phyloP scores from a whole-genome alignment of 1,140 invertebrate species.

The Gonatopus flavifemur region DNA sequence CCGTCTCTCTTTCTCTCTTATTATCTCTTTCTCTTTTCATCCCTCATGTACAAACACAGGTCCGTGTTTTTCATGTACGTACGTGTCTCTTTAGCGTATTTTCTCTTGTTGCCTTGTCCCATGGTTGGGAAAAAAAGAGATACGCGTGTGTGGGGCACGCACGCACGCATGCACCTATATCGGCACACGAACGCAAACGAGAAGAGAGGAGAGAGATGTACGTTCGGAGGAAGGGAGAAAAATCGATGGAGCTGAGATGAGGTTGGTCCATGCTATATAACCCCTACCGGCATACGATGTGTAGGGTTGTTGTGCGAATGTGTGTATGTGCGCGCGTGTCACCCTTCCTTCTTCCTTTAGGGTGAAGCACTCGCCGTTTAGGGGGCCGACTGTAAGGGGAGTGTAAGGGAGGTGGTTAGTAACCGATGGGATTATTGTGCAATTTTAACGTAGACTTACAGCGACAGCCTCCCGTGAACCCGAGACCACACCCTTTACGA shows the following conservation, averaged over 20 bases:
- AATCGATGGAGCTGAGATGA: slow-evolving; percentile 49
- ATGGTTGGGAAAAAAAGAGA: not conserved
- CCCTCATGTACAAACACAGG: not conserved
- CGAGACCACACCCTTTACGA: too few relatives aligned
- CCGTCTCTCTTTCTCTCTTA: slow-evolving; percentile 19
- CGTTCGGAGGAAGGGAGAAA: slow-evolving; percentile 42
- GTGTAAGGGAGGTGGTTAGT: too few relatives aligned
- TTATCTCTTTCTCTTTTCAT: slow-evolving; percentile 18
- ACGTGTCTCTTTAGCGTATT: slow-evolving; percentile 15
- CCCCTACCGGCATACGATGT: too few relatives aligned
- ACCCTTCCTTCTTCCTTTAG: too few relatives aligned
- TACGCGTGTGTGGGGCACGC: not conserved
- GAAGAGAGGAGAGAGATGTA: slow-evolving; percentile 25
- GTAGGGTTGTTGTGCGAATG: too few relatives aligned
- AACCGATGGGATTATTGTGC: too few relatives aligned
- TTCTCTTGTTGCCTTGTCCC: slow-evolving; percentile 16
- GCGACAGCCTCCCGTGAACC: too few relatives aligned
- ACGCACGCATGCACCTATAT: not conserved
- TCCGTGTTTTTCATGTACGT: slow-evolving; percentile 7
- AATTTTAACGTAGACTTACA: too few relatives aligned
- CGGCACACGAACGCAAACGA: not conserved
- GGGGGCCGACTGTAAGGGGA: too few relatives aligned
- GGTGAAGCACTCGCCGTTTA: too few relatives aligned
- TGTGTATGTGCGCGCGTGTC: too few relatives aligned
- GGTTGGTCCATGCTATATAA: too few relatives aligned